Conservation (phyloP, 2,113 vertebrate species). For the Callaeas wilsoni region DNA sequence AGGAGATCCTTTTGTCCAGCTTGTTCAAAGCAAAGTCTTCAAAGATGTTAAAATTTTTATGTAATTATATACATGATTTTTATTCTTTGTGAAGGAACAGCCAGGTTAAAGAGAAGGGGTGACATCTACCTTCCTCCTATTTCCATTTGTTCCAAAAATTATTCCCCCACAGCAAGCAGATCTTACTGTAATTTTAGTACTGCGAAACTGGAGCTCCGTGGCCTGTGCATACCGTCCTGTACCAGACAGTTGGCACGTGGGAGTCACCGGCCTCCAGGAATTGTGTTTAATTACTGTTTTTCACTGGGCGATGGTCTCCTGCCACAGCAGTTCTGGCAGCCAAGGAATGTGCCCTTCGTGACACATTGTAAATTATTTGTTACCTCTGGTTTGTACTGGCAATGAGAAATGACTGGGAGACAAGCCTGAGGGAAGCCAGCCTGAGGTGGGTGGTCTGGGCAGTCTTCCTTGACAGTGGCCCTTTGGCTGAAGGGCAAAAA, state of each 20-base stretch:
- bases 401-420: background rate
- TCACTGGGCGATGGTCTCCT: background rate
- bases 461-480: background rate
- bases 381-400: background rate
- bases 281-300: background rate
- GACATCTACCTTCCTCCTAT: background rate
- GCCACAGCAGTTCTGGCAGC: background rate
- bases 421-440: background rate
- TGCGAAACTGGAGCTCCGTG: background rate
- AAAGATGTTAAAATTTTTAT: background rate
- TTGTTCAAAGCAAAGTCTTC: background rate
- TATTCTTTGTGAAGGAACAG: background rate
- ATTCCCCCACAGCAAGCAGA: background rate
- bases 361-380: background rate
- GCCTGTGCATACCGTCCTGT: background rate
- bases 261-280: background rate
- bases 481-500: background rate
- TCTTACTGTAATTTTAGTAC: background rate
- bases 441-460: background rate
- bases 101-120: background rate
- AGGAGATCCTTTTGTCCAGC: background rate
- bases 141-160: background rate
- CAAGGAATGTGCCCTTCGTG: background rate
- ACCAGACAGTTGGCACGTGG: background rate
- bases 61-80: background rate